Conservation (phyloP, 2,888 invertebrate genomes). For the Azorinus chamasolen region DNA sequence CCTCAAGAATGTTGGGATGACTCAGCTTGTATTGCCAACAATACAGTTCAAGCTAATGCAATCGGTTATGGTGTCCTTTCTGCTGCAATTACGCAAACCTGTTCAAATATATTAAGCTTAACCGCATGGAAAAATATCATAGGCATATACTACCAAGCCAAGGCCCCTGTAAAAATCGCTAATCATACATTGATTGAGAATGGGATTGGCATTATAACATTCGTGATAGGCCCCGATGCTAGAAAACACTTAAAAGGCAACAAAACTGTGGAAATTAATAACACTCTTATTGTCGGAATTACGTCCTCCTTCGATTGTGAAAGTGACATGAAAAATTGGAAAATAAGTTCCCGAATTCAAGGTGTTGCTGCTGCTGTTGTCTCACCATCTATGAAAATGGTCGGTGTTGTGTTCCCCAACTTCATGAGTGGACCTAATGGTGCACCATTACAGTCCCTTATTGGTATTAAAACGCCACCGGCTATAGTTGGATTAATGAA, state of each 20-base stretch:
- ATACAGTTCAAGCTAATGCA: slow-evolving; percentile 70
- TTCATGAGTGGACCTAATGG: too few relatives aligned
- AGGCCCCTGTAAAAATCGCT: slow-evolving; percentile 44
- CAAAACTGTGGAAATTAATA: slow-evolving; percentile 65
- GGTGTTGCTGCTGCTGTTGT: too few relatives aligned
- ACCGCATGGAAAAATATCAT: slow-evolving; percentile 77
- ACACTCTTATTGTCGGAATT: slow-evolving; percentile 76
- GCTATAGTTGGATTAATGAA: too few relatives aligned
- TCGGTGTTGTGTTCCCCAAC: too few relatives aligned
- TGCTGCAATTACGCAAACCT: slow-evolving; percentile 53
- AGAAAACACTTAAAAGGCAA: slow-evolving; percentile 61
- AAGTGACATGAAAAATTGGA: slow-evolving; percentile 47
- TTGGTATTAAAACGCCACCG: too few relatives aligned
- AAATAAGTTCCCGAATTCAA: too few relatives aligned
- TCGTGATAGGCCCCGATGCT: slow-evolving; percentile 74
- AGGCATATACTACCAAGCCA: slow-evolving; percentile 77
- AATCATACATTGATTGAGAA: slow-evolving; percentile 75
- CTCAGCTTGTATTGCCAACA: slow-evolving; percentile 58
- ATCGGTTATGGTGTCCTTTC: slow-evolving; percentile 67
- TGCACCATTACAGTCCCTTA: too few relatives aligned
- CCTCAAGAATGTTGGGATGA: slow-evolving; percentile 62
- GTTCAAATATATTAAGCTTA: slow-evolving; percentile 72
- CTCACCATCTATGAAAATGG: too few relatives aligned
- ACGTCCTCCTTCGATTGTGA: slow-evolving; percentile 75
- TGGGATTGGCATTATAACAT: slow-evolving; percentile 71